A percentile compares a stretch with the other conserved stretches of the same genome.
phyloP scores from a whole-genome alignment of 2,113 vertebrate genomes.

The Promerops cafer region DNA sequence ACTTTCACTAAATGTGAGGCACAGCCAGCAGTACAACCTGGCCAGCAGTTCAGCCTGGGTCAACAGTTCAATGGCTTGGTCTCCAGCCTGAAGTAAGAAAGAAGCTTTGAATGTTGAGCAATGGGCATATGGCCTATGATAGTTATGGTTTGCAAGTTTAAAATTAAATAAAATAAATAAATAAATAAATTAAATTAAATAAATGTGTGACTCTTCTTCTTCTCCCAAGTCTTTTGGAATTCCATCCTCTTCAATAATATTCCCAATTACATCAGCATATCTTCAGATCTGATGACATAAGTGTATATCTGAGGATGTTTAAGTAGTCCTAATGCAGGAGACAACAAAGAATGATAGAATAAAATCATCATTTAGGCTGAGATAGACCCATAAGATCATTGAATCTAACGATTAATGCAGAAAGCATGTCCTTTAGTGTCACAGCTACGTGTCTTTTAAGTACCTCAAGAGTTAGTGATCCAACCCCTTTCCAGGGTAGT shows the following conservation, averaged over 20 bases:
- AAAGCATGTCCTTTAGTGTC: not conserved
- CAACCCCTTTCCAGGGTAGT: not conserved
- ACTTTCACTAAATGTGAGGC: not conserved
- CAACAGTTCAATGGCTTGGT: not conserved
- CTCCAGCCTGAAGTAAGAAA: not conserved
- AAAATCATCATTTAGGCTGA: not conserved
- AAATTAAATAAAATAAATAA: not conserved
- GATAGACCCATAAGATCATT: not conserved
- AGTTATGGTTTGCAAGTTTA: not conserved
- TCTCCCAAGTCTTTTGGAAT: not conserved
- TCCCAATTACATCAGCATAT: not conserved
- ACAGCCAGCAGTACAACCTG: not conserved
- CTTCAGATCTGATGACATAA: not conserved
- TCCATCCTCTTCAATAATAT: not conserved
- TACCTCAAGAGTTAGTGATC: not conserved
- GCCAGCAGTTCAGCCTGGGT: not conserved
- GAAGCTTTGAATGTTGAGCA: not conserved
- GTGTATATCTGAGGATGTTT: not conserved
- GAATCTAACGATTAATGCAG: not conserved
- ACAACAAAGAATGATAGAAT: not conserved
- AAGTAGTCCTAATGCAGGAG: not conserved
- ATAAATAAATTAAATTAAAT: not conserved
- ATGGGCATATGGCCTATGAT: too few species aligned
- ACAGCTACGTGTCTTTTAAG: not conserved
- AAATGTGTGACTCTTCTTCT: not conserved